phyloP scores from a whole-genome alignment of 2,888 invertebrate genomes.

The Apamea epomidion region DNA sequence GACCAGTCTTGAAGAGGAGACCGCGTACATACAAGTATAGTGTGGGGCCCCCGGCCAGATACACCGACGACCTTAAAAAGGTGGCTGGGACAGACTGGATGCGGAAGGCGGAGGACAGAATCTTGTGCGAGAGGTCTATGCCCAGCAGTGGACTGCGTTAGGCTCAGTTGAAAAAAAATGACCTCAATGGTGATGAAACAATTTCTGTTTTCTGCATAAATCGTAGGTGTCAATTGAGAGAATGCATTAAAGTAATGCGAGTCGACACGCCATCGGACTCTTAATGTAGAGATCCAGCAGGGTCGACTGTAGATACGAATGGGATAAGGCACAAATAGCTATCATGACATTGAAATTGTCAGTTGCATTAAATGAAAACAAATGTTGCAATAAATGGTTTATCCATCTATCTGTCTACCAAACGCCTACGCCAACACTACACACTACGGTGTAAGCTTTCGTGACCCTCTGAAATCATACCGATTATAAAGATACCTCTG shows the following conservation, averaged over 20 bases:
- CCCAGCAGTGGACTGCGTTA: background rate
- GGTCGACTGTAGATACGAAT: background rate
- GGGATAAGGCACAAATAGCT: background rate
- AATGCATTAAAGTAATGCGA: constrained; percentile 11
- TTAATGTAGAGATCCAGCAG: constrained; percentile 9
- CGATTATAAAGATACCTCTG: background rate
- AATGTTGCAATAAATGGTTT: background rate
- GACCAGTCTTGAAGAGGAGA: background rate
- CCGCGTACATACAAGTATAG: background rate
- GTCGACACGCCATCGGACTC: constrained; percentile 1
- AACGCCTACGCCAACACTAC: background rate
- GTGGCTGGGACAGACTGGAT: background rate
- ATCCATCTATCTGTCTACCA: background rate
- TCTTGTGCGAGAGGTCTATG: background rate
- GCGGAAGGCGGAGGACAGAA: background rate
- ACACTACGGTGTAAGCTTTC: background rate
- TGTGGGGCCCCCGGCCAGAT: background rate
- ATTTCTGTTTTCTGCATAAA: constrained; percentile 37
- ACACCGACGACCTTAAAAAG: background rate
- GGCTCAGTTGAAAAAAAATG: background rate
- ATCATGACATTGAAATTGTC: background rate
- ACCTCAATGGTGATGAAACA: constrained; percentile 20
- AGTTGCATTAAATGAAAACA: background rate
- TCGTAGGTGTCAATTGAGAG: constrained; percentile 43
- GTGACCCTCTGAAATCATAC: background rate